Percentiles rank a stretch among this genome's conserved stretches.
Conservation (phyloP, 2,797 vertebrate species). For the Columba guinea region DNA sequence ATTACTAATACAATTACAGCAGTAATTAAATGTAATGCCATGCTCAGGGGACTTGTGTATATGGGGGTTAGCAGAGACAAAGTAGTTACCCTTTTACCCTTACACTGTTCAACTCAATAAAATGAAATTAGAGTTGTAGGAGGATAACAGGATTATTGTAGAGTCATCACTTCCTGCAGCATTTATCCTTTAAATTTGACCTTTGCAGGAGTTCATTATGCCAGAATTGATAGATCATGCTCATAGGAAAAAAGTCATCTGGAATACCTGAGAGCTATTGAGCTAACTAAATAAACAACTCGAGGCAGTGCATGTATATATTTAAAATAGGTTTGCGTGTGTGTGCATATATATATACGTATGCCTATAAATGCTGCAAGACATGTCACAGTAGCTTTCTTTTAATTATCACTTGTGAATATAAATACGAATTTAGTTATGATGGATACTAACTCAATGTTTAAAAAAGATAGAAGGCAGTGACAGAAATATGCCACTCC, state of each 20-base stretch:
- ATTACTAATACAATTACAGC: constrained; percentile 30
- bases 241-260: constrained; percentile 30
- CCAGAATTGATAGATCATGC: constrained; percentile 56
- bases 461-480: neutral
- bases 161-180: constrained; percentile 65
- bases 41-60: neutral
- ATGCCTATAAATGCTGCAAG: neutral
- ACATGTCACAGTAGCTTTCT: neutral
- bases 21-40: neutral
- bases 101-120: constrained; percentile 60
- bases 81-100: constrained; percentile 67
- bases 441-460: neutral
- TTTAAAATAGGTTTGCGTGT: neutral
- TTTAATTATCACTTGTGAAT: neutral
- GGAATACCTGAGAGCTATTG: neutral
- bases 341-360: rapidly evolving
- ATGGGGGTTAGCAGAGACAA: constrained; percentile 20
- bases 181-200: constrained; percentile 65
- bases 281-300: constrained; percentile 31
- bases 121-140: constrained; percentile 70
- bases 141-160: constrained; percentile 68
- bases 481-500: neutral
- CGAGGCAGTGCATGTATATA: neutral
- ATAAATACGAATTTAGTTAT: neutral
- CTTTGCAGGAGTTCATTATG: constrained; percentile 71